Base-by-base conservation (phyloP, 2,113 vertebrate species). In the Oxyura jamaicensis region DNA sequence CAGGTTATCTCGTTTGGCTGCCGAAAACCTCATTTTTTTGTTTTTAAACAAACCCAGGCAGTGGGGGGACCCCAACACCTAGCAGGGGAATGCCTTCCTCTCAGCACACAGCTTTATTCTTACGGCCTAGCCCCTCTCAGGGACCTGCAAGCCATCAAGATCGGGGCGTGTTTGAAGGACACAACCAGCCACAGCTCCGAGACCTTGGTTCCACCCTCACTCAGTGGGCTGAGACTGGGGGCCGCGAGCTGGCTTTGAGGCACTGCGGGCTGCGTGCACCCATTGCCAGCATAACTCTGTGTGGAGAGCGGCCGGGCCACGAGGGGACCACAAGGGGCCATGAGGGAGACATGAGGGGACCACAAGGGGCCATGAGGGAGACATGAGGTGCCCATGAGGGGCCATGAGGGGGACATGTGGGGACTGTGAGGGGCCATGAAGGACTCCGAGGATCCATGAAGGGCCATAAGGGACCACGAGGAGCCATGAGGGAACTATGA, bases 181-280 rank as follows among this genome's bases (percentile, higher is more conserved):
- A 7, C 1, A 11, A 3, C 20, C 9, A 3, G 35, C 35, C 4
- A 0, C 0, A 1, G 35, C 59, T 4, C 14, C 0, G 1, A n/a
- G 13, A 8, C n/a, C 15, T 25, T 35, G 2, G 0, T 8, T 8
- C 42, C 25, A 11, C 31, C 35, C 11, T 25, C 6, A 0, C 46
- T 44, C 35, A 1, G 4, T 26, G 31, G n/a, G 2, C 21, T 8
- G 2, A 0, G 28, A 23, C 42, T 2, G 29, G 1, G 2, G 42
- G 22, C 22, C 8, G 23, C 62, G n/a, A 20, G 12, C 12, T 15
- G 6, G 8, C n/a, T 35, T 1, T 1, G 23, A 0, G 4, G 6
- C 0, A 7, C 68, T 52, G 5, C 0, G 26, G 7, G 55, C 35
- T 8, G 18, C 5, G 15, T 9, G 0, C 19, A 39, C 42, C 31